A percentile compares a stretch with the other conserved stretches of the same genome.
Conservation (phyloP, 1,140 invertebrate species). For the Diploscapter pachys region DNA sequence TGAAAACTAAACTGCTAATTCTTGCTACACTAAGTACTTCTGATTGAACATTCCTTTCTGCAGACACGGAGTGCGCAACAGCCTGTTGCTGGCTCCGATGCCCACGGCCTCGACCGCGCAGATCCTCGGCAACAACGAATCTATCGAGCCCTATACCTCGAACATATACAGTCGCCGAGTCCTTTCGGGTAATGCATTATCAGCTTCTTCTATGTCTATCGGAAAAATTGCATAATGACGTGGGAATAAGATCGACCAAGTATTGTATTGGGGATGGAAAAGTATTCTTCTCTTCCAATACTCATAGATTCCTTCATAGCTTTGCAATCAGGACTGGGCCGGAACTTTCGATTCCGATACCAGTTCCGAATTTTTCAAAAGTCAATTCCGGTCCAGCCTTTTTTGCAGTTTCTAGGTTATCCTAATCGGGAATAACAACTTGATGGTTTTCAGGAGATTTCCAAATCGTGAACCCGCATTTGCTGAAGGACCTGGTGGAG, state of each 20-base stretch:
- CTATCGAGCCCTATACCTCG: slow-evolving; percentile 94
- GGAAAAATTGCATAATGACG: too few species aligned
- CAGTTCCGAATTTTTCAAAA: too few species aligned
- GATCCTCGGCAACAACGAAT: slow-evolving; percentile 97
- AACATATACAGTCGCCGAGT: slow-evolving; percentile 93
- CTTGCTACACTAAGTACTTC: too few species aligned
- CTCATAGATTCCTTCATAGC: neutral
- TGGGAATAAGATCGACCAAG: too few species aligned
- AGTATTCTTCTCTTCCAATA: neutral
- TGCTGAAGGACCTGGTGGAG: slow-evolving; percentile 87
- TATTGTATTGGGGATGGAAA: too few species aligned
- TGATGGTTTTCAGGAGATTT: slow-evolving; percentile 68
- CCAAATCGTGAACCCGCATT: slow-evolving; percentile 91
- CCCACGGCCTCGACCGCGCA: slow-evolving; percentile 98
- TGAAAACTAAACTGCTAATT: too few species aligned
- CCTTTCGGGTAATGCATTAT: slow-evolving; percentile 70
- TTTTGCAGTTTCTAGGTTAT: too few species aligned
- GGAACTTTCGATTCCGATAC: too few species aligned
- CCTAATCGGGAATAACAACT: neutral
- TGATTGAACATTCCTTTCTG: neutral
- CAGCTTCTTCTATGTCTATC: neutral
- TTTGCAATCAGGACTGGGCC: too few species aligned
- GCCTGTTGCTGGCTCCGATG: slow-evolving; percentile 91
- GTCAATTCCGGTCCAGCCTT: too few species aligned
- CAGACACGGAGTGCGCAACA: slow-evolving; percentile 83